Percentiles rank a stretch among this genome's conserved stretches.
These are phyloP conservation scores for Odontothrips loti DNA, from an alignment of 2,888 invertebrate genomes.

Conservation along the genomic window DNA sequence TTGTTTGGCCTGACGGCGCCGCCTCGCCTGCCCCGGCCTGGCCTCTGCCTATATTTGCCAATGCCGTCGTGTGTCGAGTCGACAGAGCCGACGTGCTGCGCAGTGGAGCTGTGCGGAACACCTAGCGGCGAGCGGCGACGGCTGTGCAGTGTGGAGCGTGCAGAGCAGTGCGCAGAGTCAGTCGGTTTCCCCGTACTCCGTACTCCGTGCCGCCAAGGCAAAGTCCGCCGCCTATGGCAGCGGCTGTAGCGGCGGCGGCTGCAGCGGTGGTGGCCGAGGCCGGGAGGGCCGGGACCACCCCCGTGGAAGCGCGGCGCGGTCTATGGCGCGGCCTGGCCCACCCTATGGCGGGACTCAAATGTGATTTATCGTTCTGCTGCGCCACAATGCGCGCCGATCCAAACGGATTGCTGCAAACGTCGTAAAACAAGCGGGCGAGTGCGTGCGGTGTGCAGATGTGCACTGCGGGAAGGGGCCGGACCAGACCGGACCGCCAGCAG, in stretches of 20 bases:
- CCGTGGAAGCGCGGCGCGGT: too few relatives aligned
- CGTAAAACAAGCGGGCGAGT: too few relatives aligned
- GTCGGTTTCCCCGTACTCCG: too few relatives aligned
- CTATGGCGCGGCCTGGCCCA: too few relatives aligned
- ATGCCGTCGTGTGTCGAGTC: neutral
- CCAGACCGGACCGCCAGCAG: too few relatives aligned
- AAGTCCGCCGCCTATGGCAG: neutral
- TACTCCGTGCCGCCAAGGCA: too few relatives aligned
- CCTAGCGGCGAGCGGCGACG: neutral
- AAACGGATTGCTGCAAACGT: too few relatives aligned
- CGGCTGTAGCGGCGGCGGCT: neutral
- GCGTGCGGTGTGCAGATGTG: too few relatives aligned
- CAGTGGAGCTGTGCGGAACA: neutral
- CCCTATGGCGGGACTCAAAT: neutral
- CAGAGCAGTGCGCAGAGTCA: neutral
- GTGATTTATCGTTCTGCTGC: neutral
- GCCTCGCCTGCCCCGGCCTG: neutral
- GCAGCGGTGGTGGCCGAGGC: too few relatives aligned
- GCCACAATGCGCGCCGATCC: too few relatives aligned
- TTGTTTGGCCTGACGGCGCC: neutral
- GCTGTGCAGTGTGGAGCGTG: neutral
- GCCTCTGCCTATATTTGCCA: slow-evolving; percentile 1
- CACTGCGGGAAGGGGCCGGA: too few relatives aligned
- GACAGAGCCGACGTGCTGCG: neutral
- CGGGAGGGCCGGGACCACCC: too few relatives aligned